phyloP scores from a whole-genome alignment of 1,140 invertebrate species.

The Telenomus remus region DNA sequence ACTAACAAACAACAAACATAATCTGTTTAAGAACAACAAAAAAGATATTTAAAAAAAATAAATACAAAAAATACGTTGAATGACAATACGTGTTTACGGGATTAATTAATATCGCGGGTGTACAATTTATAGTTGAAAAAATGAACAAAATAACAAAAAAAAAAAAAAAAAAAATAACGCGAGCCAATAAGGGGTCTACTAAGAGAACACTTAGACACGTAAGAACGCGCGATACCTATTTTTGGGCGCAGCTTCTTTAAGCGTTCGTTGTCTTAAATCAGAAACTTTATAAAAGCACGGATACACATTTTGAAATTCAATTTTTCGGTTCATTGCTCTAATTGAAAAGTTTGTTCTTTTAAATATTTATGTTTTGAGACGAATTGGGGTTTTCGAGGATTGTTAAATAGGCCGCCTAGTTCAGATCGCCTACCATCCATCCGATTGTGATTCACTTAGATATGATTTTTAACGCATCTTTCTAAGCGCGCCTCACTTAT shows the following conservation, averaged over 20 bases:
- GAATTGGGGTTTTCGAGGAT: too few relatives aligned
- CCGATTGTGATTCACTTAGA: constrained; percentile 13
- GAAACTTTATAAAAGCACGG: constrained; percentile 30
- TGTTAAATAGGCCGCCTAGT: background rate
- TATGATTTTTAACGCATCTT: constrained; percentile 12
- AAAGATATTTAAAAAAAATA: constrained; percentile 49
- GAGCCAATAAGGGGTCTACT: constrained; percentile 48
- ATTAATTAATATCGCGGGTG: constrained; percentile 59
- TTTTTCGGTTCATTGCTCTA: too few relatives aligned
- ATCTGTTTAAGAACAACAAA: constrained; percentile 14
- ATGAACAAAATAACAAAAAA: too few relatives aligned
- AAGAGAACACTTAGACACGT: constrained; percentile 48
- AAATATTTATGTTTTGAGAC: constrained; percentile 8
- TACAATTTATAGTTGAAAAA: constrained; percentile 47
- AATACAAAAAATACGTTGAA: constrained; percentile 70
- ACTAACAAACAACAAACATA: constrained; percentile 33
- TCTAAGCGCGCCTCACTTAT: background rate
- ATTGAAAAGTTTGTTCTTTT: too few relatives aligned
- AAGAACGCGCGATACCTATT: constrained; percentile 45
- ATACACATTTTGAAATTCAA: constrained; percentile 17
- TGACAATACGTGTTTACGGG: constrained; percentile 73
- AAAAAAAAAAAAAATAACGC: background rate
- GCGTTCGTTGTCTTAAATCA: constrained; percentile 6
- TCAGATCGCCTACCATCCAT: constrained; percentile 6
- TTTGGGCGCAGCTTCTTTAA: constrained; percentile 34